Evolutionary conservation across 2,113 vertebrate species (phyloP).

Genomic region (Anguilla rostrata): DNA sequence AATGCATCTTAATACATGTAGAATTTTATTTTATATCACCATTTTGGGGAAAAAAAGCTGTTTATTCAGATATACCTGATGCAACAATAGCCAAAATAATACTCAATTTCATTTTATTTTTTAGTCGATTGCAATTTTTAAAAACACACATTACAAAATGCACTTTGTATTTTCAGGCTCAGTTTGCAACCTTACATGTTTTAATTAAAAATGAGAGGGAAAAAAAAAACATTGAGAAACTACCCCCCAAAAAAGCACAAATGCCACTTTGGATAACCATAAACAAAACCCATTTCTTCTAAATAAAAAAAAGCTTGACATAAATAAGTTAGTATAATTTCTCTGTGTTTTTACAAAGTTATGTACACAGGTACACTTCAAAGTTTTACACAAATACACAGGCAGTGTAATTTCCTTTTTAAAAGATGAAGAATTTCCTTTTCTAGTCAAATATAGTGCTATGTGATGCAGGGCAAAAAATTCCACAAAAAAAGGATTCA

Average conservation of each 20-base stretch:
- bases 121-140: constrained; percentile 41
- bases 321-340: constrained; percentile 99
- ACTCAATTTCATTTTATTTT: constrained; percentile 36
- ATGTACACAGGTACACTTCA: constrained; percentile 91
- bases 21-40: neutral
- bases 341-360: constrained; percentile 96
- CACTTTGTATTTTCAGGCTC: constrained; percentile 81
- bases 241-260: constrained; percentile 75
- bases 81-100: neutral
- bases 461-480: constrained; percentile 71
- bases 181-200: constrained; percentile 87
- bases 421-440: constrained; percentile 45
- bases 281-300: constrained; percentile 70
- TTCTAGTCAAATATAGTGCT: constrained; percentile 58
- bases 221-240: constrained; percentile 67
- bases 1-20: neutral
- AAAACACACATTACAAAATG: constrained; percentile 71
- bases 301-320: constrained; percentile 82
- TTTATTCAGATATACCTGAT: neutral
- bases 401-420: constrained; percentile 71
- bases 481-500: constrained; percentile 61
- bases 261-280: constrained; percentile 85
- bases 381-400: constrained; percentile 79
- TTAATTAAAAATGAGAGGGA: constrained; percentile 66
- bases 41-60: neutral